A percentile compares a stretch with the other conserved stretches of the same genome.
phyloP scores from a whole-genome alignment of 1,140 invertebrate genomes.

The Potamilus streckersoni region DNA sequence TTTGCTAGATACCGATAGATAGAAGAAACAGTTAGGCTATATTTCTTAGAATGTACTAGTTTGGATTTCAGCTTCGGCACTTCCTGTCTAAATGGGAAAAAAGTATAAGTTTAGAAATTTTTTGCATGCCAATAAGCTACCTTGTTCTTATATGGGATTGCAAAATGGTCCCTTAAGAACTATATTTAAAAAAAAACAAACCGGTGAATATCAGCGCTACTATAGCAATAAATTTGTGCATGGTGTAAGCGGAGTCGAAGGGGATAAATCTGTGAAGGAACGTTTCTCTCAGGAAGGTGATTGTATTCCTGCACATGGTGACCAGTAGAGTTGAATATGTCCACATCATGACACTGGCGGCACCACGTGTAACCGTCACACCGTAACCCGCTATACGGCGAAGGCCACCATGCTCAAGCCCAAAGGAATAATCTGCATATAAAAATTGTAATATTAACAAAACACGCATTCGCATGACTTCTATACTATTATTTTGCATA shows the following conservation, averaged over 20 bases:
- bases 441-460: too few species aligned
- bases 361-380: conserved; percentile 96
- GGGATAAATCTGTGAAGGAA: conserved; percentile 99
- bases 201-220: conserved; percentile 90
- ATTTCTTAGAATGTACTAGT: too few species aligned
- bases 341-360: conserved; percentile 95
- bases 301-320: conserved; percentile 96
- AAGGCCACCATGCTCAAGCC: conserved; percentile 92
- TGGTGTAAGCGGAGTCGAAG: conserved; percentile 95
- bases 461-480: too few species aligned
- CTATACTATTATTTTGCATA: too few species aligned
- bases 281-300: conserved; percentile 97
- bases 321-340: conserved; percentile 94
- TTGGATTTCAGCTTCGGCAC: too few species aligned
- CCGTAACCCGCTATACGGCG: conserved; percentile 98
- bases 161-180: too few species aligned
- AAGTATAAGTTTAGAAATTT: too few species aligned
- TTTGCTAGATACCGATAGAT: too few species aligned
- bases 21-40: too few species aligned
- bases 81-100: too few species aligned
- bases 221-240: conserved; percentile 97
- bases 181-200: conserved; percentile 27
- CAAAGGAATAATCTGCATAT: conserved; percentile 54
- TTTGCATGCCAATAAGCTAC: too few species aligned
- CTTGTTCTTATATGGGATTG: too few species aligned